Base-by-base conservation (phyloP, 2,888 invertebrate genomes). In the Clostera curtula region DNA sequence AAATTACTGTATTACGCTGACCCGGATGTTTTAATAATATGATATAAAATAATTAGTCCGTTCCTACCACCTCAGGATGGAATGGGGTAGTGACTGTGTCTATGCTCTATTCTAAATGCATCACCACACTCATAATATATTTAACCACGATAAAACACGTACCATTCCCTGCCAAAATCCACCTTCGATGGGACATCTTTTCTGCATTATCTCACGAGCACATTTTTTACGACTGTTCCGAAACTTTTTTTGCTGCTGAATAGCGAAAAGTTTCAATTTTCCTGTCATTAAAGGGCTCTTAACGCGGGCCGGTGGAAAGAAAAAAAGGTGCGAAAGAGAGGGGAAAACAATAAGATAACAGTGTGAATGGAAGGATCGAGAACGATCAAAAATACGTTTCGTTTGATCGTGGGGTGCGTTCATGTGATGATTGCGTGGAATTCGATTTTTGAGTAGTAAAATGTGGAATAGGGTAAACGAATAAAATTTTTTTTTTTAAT, bases 271-370 rank as follows among this genome's bases (percentile, higher is more conserved):
- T 79, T 79, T 71, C 75, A 71, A 74, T 76, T 76, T 74, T 75
- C 75, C 77, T 71, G 75, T 73, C 79, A 79, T 80, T 77, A 79
- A 70, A 72, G 62, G 54, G 44, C 62, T 66, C 54, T 77, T 71
- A 73, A 62, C 68, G 64, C 23, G 23, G 23, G 15, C 48, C 43
- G 44, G 43, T 43, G 46, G 43, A 47, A 36, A 45, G 29, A 47
- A 39, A 42, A 54, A 54, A 49, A 57, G 57, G 45, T 40, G 49
- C 32, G 37, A 24, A 48, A 52, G 22, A 43, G 49, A 43, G 57
- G 47, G 31, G 47, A 15, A 15, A 20, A 15, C 9, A 15, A 7
- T 6, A 23, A 23, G 14, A 23, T 54, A 54, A 49, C 56, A 58
- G 45, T 39, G 49, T 31, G 36, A 24, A 48, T 51, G 22, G 43